Evolutionary conservation across 2,888 invertebrate species (phyloP).

Genomic region (Melieria omissa): DNA sequence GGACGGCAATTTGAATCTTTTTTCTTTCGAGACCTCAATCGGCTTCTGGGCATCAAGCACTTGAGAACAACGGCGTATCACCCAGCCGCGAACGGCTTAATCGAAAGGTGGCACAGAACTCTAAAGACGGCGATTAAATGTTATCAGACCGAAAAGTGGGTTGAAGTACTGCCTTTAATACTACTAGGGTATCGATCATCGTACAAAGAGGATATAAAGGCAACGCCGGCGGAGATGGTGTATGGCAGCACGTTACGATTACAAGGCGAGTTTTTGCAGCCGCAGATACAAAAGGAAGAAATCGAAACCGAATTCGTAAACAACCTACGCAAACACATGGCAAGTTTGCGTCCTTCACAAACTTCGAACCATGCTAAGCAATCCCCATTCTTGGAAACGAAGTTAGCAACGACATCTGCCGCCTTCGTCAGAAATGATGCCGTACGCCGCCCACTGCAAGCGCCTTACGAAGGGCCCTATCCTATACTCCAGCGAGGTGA

Average conservation of each 20-base stretch:
- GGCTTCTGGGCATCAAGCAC: no score
- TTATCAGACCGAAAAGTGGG: slow-evolving; percentile 36
- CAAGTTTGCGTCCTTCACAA: neutral
- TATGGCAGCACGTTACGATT: neutral
- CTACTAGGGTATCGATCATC: slow-evolving; percentile 34
- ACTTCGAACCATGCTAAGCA: slow-evolving; percentile 28
- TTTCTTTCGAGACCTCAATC: slow-evolving; percentile 49
- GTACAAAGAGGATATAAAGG: slow-evolving; percentile 27
- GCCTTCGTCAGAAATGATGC: slow-evolving; percentile 32
- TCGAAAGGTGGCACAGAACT: slow-evolving; percentile 37
- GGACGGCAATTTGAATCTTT: neutral
- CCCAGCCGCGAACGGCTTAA: slow-evolving; percentile 33
- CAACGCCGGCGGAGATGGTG: slow-evolving; percentile 13
- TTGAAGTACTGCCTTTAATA: slow-evolving; percentile 32
- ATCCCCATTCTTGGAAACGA: slow-evolving; percentile 23
- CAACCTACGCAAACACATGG: neutral
- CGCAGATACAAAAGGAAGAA: neutral
- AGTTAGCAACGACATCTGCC: slow-evolving; percentile 11
- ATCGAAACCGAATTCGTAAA: neutral
- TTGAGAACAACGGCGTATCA: slow-evolving; percentile 32
- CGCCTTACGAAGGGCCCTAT: no score
- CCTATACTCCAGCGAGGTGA: no score
- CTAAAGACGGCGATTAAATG: slow-evolving; percentile 34
- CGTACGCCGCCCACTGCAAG: slow-evolving; percentile 34
- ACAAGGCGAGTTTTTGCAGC: slow-evolving; percentile 2